These are phyloP conservation scores for Arothron firmamentum DNA, from an alignment of 2,113 vertebrate genomes.

Conservation along the genomic window DNA sequence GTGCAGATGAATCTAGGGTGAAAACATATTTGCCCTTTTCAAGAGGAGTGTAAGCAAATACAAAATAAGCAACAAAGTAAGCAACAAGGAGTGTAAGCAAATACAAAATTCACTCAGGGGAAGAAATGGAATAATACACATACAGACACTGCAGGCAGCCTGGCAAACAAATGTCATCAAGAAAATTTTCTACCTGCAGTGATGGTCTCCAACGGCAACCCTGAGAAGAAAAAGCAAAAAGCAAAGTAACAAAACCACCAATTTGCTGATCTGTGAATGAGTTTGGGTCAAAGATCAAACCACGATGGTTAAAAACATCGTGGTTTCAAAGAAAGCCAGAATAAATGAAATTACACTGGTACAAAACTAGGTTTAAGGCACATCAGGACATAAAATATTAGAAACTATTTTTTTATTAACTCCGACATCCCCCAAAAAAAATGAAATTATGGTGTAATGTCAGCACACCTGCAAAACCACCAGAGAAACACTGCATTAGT, in stretches of 20 bases:
- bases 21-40: constrained; percentile 16
- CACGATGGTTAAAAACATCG: not conserved
- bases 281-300: not conserved
- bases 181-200: constrained; percentile 15
- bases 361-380: constrained; percentile 51
- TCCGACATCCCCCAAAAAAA: no score
- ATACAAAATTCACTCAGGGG: no score
- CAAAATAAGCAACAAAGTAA: no score
- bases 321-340: constrained; percentile 22
- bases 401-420: no score
- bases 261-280: constrained; percentile 2
- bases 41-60: not conserved
- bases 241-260: not conserved
- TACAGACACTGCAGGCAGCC: not conserved
- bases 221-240: constrained; percentile 41
- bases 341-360: constrained; percentile 2
- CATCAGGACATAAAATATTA: not conserved
- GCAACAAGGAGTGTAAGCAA: no score
- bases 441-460: no score
- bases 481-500: no score
- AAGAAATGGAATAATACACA: not conserved
- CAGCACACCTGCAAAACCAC: no score
- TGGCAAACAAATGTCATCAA: not conserved
- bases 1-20: not conserved
- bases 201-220: constrained; percentile 53